These are phyloP conservation scores for Nymphalis c-album DNA, from an alignment of 2,888 invertebrate species.

Conservation along the genomic window DNA sequence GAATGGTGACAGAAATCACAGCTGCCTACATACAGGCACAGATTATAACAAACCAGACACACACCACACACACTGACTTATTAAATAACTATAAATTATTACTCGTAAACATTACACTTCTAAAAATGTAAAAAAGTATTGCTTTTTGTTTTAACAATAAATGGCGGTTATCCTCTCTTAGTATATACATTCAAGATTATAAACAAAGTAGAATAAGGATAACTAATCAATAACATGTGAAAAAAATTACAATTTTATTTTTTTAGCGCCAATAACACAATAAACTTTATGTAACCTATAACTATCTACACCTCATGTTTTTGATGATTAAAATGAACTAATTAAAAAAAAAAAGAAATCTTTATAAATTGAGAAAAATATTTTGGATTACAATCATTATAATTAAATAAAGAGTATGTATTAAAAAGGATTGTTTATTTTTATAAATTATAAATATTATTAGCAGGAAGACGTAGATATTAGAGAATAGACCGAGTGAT, in stretches of 20 bases:
- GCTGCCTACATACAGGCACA: constrained; percentile 15
- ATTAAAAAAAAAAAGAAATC: background rate
- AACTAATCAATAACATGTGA: background rate
- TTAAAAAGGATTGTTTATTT: too few relatives aligned
- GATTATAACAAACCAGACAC: constrained; percentile 7
- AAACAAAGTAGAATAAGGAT: background rate
- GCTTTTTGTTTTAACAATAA: constrained; percentile 9
- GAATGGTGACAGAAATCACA: constrained; percentile 13
- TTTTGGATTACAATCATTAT: background rate
- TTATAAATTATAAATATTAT: too few relatives aligned
- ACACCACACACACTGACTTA: constrained; percentile 11
- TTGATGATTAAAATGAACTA: background rate
- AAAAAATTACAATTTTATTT: too few relatives aligned
- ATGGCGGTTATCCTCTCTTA: constrained; percentile 2
- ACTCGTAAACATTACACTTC: constrained; percentile 4
- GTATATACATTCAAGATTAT: background rate
- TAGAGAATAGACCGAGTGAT: too few relatives aligned
- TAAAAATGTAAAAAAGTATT: constrained; percentile 13
- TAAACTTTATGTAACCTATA: too few relatives aligned
- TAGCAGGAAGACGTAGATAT: too few relatives aligned
- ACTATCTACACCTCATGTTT: too few relatives aligned
- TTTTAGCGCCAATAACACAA: too few relatives aligned
- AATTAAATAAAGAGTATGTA: too few relatives aligned
- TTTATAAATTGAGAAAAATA: background rate
- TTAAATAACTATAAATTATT: constrained; percentile 10